phyloP scores from a whole-genome alignment of 2,797 vertebrate species.

The Microcaecilia unicolor region DNA sequence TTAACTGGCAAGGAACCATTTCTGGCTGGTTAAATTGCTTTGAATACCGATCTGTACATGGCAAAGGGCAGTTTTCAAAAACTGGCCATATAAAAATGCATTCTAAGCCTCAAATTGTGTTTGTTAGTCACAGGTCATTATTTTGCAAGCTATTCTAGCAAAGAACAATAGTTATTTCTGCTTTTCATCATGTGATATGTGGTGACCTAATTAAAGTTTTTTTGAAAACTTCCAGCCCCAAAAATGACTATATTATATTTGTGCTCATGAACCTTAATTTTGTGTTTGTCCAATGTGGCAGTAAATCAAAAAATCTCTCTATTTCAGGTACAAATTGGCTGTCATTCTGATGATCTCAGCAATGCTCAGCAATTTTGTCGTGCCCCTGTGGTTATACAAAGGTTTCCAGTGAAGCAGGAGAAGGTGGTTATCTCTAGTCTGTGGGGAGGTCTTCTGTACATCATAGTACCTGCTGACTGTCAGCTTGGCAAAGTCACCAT shows the following conservation, averaged over 20 bases:
- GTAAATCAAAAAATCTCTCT: neutral
- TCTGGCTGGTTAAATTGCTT: no score
- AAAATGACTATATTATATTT: neutral
- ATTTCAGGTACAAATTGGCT: constrained; percentile 77
- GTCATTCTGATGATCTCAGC: constrained; percentile 67
- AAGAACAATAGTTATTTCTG: no score
- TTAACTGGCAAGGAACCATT: no score
- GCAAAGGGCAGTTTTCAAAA: no score
- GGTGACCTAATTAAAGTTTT: neutral
- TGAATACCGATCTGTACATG: no score
- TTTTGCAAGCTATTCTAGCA: no score
- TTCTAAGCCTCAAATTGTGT: no score
- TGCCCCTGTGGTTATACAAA: constrained; percentile 57
- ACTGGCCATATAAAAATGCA: no score
- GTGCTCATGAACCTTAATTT: neutral
- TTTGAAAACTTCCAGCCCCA: neutral
- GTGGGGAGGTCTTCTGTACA: constrained; percentile 83
- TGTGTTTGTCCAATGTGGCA: neutral
- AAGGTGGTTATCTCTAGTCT: constrained; percentile 67
- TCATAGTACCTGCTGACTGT: constrained; percentile 60
- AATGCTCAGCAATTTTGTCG: constrained; percentile 45
- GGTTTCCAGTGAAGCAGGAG: constrained; percentile 49
- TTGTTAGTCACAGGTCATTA: no score
- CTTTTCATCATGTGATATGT: neutral
- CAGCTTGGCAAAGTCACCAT: constrained; percentile 43